phyloP scores from a whole-genome alignment of 2,113 vertebrate species.

The Vidua chalybeata region DNA sequence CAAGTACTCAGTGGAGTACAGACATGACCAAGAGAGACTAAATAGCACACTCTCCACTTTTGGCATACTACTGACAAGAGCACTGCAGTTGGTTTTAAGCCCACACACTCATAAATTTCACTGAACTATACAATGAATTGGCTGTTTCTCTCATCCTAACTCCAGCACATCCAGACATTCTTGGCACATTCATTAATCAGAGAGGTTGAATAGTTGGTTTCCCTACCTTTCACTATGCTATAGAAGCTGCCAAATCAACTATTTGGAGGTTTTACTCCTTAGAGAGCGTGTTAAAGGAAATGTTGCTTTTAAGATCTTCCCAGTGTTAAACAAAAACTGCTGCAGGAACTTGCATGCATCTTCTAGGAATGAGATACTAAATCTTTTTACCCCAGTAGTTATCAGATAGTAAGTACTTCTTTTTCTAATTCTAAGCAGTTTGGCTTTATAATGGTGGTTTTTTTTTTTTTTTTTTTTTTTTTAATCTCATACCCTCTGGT shows the following conservation, averaged over 20 bases:
- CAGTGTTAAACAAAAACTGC: slow-evolving; percentile 2
- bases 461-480: background rate
- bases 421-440: background rate
- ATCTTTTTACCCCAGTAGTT: background rate
- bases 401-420: background rate
- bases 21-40: background rate
- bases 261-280: background rate
- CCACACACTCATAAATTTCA: slow-evolving; percentile 26
- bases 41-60: background rate
- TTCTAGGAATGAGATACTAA: slow-evolving; percentile 19
- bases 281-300: background rate
- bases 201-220: background rate
- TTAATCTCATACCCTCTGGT: background rate
- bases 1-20: background rate
- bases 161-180: background rate
- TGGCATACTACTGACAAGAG: background rate
- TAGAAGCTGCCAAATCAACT: slow-evolving; percentile 10
- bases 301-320: background rate
- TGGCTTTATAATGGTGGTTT: background rate
- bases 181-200: slow-evolving; percentile 22
- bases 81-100: background rate
- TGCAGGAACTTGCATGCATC: slow-evolving; percentile 13
- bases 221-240: background rate
- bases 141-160: background rate
- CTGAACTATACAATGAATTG: slow-evolving; percentile 4